Base-by-base conservation (phyloP, 2,797 vertebrate species). In the Sebastes baramenuke region DNA sequence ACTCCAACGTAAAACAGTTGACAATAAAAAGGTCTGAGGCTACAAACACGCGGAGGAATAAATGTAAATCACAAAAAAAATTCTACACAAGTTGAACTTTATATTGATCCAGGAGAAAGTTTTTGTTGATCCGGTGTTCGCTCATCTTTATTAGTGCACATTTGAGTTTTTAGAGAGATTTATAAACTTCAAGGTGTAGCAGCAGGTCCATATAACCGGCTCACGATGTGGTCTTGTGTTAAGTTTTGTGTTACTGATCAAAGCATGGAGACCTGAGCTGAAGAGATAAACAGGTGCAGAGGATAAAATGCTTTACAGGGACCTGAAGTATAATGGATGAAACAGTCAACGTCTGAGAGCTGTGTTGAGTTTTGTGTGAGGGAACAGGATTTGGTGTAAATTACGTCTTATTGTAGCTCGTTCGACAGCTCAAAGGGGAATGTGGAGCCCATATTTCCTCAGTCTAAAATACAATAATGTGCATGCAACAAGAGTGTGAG, bases 221-320 rank as follows among this genome's bases (percentile, higher is more conserved):
- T 74, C 54, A 62, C 0, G 5, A 67, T 79, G 82, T 22, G 54
- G 25, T 54, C 38, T n/a, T 20, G 36, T 78, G 73, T 78, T 30
- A 56, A 24, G 64, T 69, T 72, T 46, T 73, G 73, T 65, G 42
- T 60, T 7, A 10, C 27, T 49, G 77, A 88, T 88, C 76, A 87
- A 80, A 89, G 72, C 27, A 1, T 20, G 8, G 12, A 25, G 78
- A 42, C 59, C 69, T 27, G 12, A 36, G 25, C 64, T 77, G 81
- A 90, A 52, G 68, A 79, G 85, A 84, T 75, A 67, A 87, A 86
- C 77, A 89, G 82, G 81, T 88, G 84, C 54, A 52, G 74, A 20
- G 54, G 79, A 80, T 83, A 75, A 87, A 84, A 27, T 4, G 70
- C 55, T 87, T 82, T n/a, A 81, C 70, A 68, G 34, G 46, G 54